Percentiles rank a stretch among this genome's conserved stretches.
These are phyloP conservation scores for Chrysodeixis includens DNA, from an alignment of 2,888 invertebrate genomes.

Conservation along the genomic window DNA sequence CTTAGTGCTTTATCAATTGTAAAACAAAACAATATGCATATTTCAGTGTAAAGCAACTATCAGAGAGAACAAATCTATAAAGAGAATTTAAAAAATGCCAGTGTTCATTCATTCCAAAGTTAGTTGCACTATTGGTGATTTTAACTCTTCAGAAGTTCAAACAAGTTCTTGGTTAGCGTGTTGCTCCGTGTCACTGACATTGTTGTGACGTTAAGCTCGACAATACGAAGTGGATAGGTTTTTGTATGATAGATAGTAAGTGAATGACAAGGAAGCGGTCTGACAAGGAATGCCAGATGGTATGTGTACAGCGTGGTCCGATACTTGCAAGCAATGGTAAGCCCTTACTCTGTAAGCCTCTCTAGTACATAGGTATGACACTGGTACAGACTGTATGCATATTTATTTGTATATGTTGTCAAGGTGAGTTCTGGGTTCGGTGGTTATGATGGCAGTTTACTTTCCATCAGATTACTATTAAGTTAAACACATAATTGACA, in stretches of 20 bases:
- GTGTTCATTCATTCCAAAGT: slow-evolving; percentile 3
- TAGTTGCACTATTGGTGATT: slow-evolving; percentile 1
- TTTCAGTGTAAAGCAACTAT: neutral
- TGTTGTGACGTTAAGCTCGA: slow-evolving; percentile 12
- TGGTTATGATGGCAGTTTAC: neutral
- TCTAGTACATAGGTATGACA: slow-evolving; percentile 38
- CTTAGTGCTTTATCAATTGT: neutral
- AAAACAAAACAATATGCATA: neutral
- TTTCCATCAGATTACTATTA: neutral
- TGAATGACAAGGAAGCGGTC: slow-evolving; percentile 20
- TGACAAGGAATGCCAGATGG: neutral
- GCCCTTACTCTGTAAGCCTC: slow-evolving; percentile 21
- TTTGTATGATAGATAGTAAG: slow-evolving; percentile 7
- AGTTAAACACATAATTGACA: too few species aligned
- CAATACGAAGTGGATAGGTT: slow-evolving; percentile 31
- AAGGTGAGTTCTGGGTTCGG: neutral
- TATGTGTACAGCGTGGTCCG: slow-evolving; percentile 6
- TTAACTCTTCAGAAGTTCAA: neutral
- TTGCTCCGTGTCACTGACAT: slow-evolving; percentile 22
- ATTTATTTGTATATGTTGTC: neutral
- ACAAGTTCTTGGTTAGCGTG: slow-evolving; percentile 28
- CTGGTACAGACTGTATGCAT: slow-evolving; percentile 13
- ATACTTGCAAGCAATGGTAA: slow-evolving; percentile 41
- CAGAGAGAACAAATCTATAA: neutral
- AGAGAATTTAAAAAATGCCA: neutral